Percentiles rank a stretch among this genome's conserved stretches.
Evolutionary conservation across 2,797 vertebrate species (phyloP).

Genomic region (Anolis apletophallus): DNA sequence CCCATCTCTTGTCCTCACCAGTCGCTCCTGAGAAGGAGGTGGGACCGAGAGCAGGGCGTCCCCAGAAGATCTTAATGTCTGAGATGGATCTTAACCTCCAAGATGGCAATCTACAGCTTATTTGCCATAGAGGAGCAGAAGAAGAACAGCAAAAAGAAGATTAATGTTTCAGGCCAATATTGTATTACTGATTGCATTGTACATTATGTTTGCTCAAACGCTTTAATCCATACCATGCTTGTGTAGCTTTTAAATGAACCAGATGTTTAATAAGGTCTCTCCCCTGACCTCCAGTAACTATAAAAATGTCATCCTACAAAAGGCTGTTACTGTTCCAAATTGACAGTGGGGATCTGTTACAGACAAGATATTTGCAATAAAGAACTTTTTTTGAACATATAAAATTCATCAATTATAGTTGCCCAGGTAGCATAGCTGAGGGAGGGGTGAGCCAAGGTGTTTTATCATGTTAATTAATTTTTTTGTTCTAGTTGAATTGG

Average conservation of each 20-base stretch:
- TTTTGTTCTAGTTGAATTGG: conserved; percentile 33
- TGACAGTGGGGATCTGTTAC: neutral
- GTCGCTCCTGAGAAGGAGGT: no score
- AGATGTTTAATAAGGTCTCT: neutral
- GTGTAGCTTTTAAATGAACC: neutral
- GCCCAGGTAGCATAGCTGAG: neutral
- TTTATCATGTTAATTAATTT: conserved; percentile 42
- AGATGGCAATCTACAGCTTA: neutral
- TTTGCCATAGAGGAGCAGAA: neutral
- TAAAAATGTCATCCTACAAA: neutral
- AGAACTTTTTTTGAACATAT: neutral
- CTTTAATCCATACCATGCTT: neutral
- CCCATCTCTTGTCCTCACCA: no score
- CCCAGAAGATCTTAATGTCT: no score
- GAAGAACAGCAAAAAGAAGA: neutral
- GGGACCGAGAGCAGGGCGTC: no score
- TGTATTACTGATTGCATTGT: neutral
- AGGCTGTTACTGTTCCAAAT: neutral
- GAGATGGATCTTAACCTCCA: no score
- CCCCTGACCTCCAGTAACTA: neutral
- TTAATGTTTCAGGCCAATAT: no score
- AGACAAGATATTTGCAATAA: neutral
- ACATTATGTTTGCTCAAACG: neutral
- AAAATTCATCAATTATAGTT: conserved; percentile 9
- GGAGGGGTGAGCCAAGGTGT: neutral